Evolutionary conservation across 2,113 vertebrate species (phyloP).

Genomic region (Nestor notabilis): DNA sequence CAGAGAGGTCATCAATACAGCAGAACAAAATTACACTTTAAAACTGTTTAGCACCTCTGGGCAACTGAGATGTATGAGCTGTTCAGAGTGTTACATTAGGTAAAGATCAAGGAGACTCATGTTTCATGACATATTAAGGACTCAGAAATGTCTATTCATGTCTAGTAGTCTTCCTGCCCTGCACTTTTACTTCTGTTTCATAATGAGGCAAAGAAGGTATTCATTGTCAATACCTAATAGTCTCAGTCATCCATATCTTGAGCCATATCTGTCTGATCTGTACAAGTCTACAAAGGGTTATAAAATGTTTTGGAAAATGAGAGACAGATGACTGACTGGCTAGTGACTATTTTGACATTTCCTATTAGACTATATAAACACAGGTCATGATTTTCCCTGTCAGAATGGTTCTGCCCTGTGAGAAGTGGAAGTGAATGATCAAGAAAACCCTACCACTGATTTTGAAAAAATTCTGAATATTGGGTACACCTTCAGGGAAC

Average conservation of each 20-base stretch:
- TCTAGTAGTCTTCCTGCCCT: neutral
- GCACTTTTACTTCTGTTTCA: neutral
- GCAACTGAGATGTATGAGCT: neutral
- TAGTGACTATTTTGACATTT: conserved; percentile 7
- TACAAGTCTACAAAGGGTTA: neutral
- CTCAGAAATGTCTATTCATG: neutral
- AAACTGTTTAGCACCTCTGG: neutral
- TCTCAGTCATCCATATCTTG: neutral
- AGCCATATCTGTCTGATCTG: neutral
- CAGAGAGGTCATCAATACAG: neutral
- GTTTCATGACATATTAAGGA: neutral
- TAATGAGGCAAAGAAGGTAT: conserved; percentile 2
- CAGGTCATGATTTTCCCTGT: neutral
- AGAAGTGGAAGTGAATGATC: neutral
- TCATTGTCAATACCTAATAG: neutral
- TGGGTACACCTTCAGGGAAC: neutral
- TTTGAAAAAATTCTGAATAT: neutral
- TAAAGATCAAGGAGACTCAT: neutral
- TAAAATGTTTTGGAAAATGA: neutral
- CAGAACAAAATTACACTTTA: neutral
- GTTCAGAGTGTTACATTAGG: neutral
- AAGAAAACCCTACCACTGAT: neutral
- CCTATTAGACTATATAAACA: conserved; percentile 17
- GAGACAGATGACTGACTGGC: neutral
- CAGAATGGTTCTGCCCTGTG: neutral